Base-by-base conservation (phyloP, 53 echinoderm and acorn worm genomes). In the Patiria pectinifera region DNA sequence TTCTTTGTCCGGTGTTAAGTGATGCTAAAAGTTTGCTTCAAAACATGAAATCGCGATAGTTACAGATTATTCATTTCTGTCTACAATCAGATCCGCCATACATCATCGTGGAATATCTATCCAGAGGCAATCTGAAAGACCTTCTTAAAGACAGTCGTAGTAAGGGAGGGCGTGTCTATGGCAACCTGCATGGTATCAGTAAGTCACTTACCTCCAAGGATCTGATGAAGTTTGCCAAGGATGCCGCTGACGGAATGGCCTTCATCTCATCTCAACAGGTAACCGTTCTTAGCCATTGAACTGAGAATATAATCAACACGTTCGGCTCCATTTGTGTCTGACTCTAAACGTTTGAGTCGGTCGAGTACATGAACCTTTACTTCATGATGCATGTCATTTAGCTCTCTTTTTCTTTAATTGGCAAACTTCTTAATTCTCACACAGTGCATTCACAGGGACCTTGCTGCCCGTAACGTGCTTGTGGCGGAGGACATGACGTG, bases 391-490 rank as follows among this genome's bases (percentile, higher is more conserved):
- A 35, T 35, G 35, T 35, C 35, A 35, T 35, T 35, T 35, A 35
- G 35, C 35, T 35, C 35, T 35, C 35, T 35, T 35, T 1, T 35
- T 0, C 1, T 35, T 35, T 35, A 35, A 35, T 1, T 35, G 35
- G 35, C 35, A 35, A n/a, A 35, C 1, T 35, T 35, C 23, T 2
- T 83, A 35, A 43, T 83, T 45, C 45, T 11, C 19, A 83, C 49
- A 45, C 84, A 84, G 95, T 96, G 96, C 83, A 92, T 96, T n/a
- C 96, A 96, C 70, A 35, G 72, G 59, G 96, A 96, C 69, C 92
- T 96, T 26, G 96, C 94, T 44, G 92, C 96, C 16, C 86, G 96
- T n/a, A 87, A 80, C 80, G 96, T 96, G 94, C 81, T 92, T 88
- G 80, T 80, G 48, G 80, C 80, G 45, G 94, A 96, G 43, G 96